phyloP scores from a whole-genome alignment of 2,888 invertebrate genomes.

The Eristalis arbustorum region DNA sequence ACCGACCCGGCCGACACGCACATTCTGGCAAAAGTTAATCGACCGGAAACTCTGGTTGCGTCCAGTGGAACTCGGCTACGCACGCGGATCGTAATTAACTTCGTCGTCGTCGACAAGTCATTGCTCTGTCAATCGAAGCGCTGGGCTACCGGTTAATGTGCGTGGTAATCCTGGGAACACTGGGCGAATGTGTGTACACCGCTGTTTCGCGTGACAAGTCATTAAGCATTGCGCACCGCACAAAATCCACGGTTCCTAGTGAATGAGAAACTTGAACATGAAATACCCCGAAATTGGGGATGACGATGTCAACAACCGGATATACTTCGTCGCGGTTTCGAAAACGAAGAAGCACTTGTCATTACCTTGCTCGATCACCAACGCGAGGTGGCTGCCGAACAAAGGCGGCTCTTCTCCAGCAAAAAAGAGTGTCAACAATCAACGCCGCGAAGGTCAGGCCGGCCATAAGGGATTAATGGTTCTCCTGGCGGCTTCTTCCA shows the following conservation, averaged over 20 bases:
- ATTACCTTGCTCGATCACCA: conserved; percentile 39
- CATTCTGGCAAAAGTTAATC: conserved; percentile 46
- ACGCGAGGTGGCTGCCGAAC: conserved; percentile 5
- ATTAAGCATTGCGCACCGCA: conserved; percentile 47
- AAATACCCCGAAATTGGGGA: conserved; percentile 27
- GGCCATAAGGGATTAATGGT: conserved; percentile 26
- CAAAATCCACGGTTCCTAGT: conserved; percentile 29
- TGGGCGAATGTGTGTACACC: not conserved
- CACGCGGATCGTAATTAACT: conserved; percentile 34
- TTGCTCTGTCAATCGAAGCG: conserved; percentile 41
- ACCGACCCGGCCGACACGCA: not conserved
- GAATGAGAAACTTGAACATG: not conserved
- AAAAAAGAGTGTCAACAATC: conserved; percentile 63
- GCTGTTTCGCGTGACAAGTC: conserved; percentile 4
- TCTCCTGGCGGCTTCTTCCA: not conserved
- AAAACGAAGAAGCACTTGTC: conserved; percentile 25
- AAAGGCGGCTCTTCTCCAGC: conserved; percentile 16
- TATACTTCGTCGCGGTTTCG: conserved; percentile 37
- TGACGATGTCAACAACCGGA: conserved; percentile 48
- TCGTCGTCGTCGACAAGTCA: conserved; percentile 30
- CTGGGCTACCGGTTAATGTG: not conserved
- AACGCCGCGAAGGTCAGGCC: conserved; percentile 44
- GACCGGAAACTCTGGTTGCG: conserved; percentile 31
- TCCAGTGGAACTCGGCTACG: not conserved
- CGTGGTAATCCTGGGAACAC: conserved; percentile 42